Conservation (phyloP, 2,113 vertebrate species). For the Myotis lucifugus region DNA sequence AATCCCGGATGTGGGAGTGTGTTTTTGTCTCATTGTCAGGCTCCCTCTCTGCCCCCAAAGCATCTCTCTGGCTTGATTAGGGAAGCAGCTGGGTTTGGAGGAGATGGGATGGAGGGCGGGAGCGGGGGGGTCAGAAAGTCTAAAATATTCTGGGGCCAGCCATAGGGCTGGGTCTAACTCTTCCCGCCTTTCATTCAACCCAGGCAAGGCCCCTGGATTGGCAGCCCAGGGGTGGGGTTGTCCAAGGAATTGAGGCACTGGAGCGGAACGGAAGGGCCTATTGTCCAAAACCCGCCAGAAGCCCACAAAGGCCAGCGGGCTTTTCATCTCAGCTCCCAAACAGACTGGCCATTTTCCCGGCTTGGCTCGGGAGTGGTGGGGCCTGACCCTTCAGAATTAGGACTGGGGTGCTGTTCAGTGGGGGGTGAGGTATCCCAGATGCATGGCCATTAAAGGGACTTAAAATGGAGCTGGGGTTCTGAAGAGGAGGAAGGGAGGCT, state of each 20-base stretch:
- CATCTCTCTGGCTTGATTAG: constrained; percentile 53
- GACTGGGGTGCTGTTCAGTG: constrained; percentile 34
- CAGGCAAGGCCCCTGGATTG: constrained; percentile 72
- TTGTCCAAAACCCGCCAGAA: constrained; percentile 80
- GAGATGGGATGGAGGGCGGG: constrained; percentile 3
- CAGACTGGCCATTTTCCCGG: constrained; percentile 81
- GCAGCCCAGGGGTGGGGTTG: constrained; percentile 72
- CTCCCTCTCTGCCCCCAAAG: constrained; percentile 45
- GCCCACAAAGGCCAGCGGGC: constrained; percentile 77
- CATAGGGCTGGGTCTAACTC: constrained; percentile 53
- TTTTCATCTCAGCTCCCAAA: constrained; percentile 80
- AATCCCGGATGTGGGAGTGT: background rate
- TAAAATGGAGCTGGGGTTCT: constrained; percentile 44
- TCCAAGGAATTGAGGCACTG: constrained; percentile 71
- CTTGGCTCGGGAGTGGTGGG: background rate
- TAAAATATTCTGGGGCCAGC: constrained; percentile 66
- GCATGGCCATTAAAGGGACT: constrained; percentile 31
- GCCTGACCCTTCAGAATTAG: constrained; percentile 48
- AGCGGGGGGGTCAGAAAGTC: constrained; percentile 53
- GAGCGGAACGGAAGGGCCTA: constrained; percentile 79
- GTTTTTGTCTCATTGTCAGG: constrained; percentile 17
- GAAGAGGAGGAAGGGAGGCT: background rate
- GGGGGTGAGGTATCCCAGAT: constrained; percentile 13
- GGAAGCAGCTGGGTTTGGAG: constrained; percentile 48
- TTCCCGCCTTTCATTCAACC: constrained; percentile 63